Conservation (phyloP, 2,888 invertebrate species). For the Oscheius myriophilus region DNA sequence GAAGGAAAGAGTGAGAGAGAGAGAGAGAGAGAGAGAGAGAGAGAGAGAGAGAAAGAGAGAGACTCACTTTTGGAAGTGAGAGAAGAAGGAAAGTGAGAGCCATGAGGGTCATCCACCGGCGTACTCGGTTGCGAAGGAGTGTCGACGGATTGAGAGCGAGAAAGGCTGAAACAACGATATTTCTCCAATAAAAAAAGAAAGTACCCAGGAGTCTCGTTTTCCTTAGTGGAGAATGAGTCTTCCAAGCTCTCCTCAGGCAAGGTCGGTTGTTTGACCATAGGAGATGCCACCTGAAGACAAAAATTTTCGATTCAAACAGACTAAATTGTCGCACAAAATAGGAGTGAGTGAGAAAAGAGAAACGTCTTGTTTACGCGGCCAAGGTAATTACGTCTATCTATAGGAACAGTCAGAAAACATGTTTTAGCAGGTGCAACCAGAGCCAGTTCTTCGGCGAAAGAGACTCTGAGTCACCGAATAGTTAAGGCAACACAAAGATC, state of each 20-base stretch:
- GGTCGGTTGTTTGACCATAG: background rate
- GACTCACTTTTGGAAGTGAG: constrained; percentile 13
- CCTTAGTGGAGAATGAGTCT: background rate
- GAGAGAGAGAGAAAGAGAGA: background rate
- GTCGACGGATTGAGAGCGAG: constrained; percentile 9
- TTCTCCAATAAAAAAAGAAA: too few species aligned
- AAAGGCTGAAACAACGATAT: constrained; percentile 9
- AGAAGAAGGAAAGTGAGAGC: background rate
- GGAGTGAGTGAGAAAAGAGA: too few species aligned
- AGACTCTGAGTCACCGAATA: background rate
- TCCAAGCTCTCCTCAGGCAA: background rate
- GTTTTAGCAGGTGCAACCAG: too few species aligned
- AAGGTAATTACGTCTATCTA: too few species aligned
- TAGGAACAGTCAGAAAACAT: too few species aligned
- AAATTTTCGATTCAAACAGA: too few species aligned
- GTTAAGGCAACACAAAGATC: background rate
- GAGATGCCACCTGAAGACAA: background rate
- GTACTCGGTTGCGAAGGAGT: constrained; percentile 25
- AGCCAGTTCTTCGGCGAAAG: too few species aligned
- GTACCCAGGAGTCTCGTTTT: too few species aligned
- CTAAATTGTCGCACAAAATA: too few species aligned
- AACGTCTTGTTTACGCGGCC: too few species aligned
- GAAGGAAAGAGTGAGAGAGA: constrained; percentile 5
- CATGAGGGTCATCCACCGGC: constrained; percentile 23
- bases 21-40: constrained; percentile 13